These are phyloP conservation scores for Thaleichthys pacificus DNA, from an alignment of 2,797 vertebrate genomes.

Conservation along the genomic window DNA sequence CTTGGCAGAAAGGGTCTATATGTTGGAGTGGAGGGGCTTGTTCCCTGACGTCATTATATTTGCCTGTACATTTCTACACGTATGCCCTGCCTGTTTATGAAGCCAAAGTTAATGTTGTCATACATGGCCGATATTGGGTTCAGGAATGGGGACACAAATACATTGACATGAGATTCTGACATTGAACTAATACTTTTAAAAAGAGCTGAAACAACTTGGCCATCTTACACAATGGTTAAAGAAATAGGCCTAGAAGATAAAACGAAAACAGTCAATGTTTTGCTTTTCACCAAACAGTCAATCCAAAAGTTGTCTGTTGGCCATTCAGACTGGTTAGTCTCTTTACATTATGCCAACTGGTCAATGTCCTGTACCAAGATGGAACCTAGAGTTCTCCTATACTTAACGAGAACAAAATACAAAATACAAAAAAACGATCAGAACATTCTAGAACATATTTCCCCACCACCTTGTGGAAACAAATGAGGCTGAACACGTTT, in stretches of 20 bases:
- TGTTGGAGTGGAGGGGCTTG: conserved; percentile 41
- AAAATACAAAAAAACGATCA: conserved; percentile 13
- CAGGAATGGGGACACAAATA: too few relatives aligned
- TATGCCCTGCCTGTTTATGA: too few relatives aligned
- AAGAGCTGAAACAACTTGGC: neutral
- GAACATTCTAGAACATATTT: conserved; percentile 31
- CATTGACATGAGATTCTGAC: too few relatives aligned
- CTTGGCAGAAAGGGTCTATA: conserved; percentile 29
- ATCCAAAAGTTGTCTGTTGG: neutral
- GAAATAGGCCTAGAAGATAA: neutral
- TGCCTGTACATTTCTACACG: neutral
- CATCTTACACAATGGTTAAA: neutral
- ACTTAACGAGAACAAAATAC: conserved; percentile 25
- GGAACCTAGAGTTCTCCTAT: neutral
- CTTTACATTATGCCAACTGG: neutral
- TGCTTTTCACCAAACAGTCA: too few relatives aligned
- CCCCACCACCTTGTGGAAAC: conserved; percentile 18
- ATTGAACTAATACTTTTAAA: neutral
- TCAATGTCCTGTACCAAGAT: conserved; percentile 4
- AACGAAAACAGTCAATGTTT: neutral
- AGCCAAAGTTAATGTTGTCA: too few relatives aligned
- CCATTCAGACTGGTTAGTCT: neutral
- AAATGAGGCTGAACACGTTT: neutral
- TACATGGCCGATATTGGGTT: too few relatives aligned
- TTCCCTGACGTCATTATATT: neutral